Base-by-base conservation (phyloP, 2,797 vertebrate genomes). In the Chaetophractus vellerosus region DNA sequence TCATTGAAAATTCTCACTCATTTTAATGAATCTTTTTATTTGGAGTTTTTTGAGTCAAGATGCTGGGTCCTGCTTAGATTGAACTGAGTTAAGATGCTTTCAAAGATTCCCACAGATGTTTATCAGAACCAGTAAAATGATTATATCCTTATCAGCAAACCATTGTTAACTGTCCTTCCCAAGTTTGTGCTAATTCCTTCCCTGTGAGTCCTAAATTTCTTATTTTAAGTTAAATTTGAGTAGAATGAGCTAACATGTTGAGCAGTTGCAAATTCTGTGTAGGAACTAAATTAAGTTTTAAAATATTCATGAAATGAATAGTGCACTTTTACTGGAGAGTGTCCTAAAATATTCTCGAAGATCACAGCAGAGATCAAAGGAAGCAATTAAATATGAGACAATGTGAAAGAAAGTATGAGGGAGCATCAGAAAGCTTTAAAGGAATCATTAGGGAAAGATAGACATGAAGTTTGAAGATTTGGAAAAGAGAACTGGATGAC, bases 361-460 rank as follows among this genome's bases (percentile, higher is more conserved):
- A 79, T 92, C 57, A 72, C 75, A 52, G 81, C 74, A 45, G 64
- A 86, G 79, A 97, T 95, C 50, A 94, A 92, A 96, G 55, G 41
- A 83, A 83, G 9, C 57, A 61, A 85, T 78, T 90, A 79, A 93
- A 23, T 80, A 69, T 93, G 36, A 71, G 59, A 83, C 33, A 55
- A 55, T 80, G 38, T 93, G 82, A 92, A 88, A 88, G 86, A 83
- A 86, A 94, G 64, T 52, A 28, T 38, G n/a, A 74, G 31, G 72
- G 45, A 8, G 48, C 48, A 38, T 93, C 31, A 88, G 59, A 91
- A 91, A 38, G 45, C n/a, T n/a, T n/a, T n/a, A 66, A 80, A 88
- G 64, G 28, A 78, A 57, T 48, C 52, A 50, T 9, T 31, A 26
- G 2, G 36, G 10, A 33, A 80, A 28, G 45, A 31, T 31, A 82